phyloP scores from a whole-genome alignment of 2,113 vertebrate species.

The Chaetodon auriga region DNA sequence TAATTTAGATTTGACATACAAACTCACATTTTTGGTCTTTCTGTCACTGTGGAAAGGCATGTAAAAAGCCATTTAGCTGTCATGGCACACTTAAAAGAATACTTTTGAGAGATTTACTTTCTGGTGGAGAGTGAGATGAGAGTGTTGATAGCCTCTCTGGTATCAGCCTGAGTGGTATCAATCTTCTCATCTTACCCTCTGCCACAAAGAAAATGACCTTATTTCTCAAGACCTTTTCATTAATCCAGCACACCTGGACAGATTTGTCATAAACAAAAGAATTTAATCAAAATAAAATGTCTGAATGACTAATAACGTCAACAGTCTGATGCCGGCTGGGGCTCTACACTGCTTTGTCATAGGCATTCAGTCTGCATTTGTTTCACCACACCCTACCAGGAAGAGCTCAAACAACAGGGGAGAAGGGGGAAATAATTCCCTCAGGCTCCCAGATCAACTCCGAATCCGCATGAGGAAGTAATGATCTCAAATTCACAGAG shows the following conservation, averaged over 20 bases:
- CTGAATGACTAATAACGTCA: background rate
- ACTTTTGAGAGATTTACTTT: too few relatives aligned
- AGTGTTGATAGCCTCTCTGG: too few relatives aligned
- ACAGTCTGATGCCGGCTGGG: background rate
- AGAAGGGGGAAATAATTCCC: constrained; percentile 17
- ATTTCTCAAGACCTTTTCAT: background rate
- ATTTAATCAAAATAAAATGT: background rate
- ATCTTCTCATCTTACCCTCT: too few relatives aligned
- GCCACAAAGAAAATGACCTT: background rate
- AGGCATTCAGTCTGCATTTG: background rate
- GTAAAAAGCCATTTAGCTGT: too few relatives aligned
- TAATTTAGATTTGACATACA: too few relatives aligned
- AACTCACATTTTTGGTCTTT: too few relatives aligned
- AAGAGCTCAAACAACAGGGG: background rate
- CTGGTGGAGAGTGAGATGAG: too few relatives aligned
- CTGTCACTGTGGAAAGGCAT: too few relatives aligned
- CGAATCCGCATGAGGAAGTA: constrained; percentile 73
- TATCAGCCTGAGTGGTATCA: too few relatives aligned
- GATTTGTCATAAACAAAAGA: background rate
- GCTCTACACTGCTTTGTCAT: background rate
- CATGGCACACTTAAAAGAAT: too few relatives aligned
- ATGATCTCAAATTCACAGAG: constrained; percentile 29
- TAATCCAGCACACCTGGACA: background rate
- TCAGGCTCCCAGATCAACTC: constrained; percentile 7
- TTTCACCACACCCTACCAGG: background rate